phyloP scores from a whole-genome alignment of 1,140 invertebrate species.

The Lasioglossum albipes region DNA sequence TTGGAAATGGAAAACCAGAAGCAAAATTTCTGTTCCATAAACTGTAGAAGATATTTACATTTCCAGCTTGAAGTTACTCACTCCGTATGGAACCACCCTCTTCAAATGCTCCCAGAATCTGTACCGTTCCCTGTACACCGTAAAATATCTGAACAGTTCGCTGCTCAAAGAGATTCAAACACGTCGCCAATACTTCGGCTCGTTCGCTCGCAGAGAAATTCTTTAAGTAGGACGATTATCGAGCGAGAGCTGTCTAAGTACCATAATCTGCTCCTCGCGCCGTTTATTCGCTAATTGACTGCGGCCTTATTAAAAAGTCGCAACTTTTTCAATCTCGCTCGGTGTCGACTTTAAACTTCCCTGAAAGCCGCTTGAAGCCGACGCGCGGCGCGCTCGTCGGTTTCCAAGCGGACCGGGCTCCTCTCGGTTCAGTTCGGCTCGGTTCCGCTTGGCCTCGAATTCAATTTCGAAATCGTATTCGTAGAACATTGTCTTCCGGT shows the following conservation, averaged over 20 bases:
- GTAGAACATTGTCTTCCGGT: slow-evolving; percentile 11
- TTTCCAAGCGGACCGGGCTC: neutral
- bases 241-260: neutral
- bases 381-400: too few relatives aligned
- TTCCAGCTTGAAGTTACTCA: too few relatives aligned
- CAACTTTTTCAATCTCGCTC: slow-evolving; percentile 4
- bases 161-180: too few relatives aligned
- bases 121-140: too few relatives aligned
- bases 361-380: neutral
- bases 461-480: slow-evolving; percentile 11
- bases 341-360: neutral
- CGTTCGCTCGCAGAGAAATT: neutral
- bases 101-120: too few relatives aligned
- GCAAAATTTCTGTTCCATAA: too few relatives aligned
- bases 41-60: too few relatives aligned
- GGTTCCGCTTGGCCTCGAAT: neutral
- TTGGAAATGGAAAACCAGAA: too few relatives aligned
- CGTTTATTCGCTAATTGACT: slow-evolving; percentile 9
- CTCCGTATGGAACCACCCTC: too few relatives aligned
- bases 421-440: neutral
- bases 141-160: too few relatives aligned
- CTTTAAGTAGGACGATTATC: neutral
- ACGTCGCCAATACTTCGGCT: too few relatives aligned
- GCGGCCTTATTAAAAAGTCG: neutral
- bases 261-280: neutral